These are phyloP conservation scores for Sebastes trivittatus DNA, from an alignment of 2,797 vertebrate genomes.

Conservation along the genomic window DNA sequence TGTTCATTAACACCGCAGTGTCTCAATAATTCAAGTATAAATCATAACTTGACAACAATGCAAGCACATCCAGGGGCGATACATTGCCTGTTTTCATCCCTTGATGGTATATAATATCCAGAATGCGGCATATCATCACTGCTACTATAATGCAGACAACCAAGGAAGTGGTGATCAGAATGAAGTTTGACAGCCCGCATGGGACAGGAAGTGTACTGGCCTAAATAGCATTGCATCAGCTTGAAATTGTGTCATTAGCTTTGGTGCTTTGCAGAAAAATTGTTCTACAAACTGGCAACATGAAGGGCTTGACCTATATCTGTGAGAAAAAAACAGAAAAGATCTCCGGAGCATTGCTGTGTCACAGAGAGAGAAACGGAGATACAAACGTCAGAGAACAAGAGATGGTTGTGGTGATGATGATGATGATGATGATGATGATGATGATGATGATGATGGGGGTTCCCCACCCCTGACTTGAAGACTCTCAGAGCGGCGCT, in stretches of 20 bases:
- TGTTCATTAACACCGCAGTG: background rate
- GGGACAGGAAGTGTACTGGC: constrained; percentile 10
- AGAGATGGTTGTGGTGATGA: background rate
- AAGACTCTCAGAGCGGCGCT: background rate
- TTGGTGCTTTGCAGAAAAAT: constrained; percentile 5
- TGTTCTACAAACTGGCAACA: background rate
- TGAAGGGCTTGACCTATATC: constrained; percentile 15
- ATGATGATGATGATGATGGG: constrained; percentile 10
- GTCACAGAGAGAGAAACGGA: background rate
- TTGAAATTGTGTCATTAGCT: constrained; percentile 46
- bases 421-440: too few species aligned
- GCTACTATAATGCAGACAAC: background rate
- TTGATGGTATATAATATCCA: background rate
- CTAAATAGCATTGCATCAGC: constrained; percentile 22
- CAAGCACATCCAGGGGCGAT: background rate
- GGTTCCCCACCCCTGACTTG: background rate
- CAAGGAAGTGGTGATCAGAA: constrained; percentile 16
- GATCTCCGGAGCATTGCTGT: too few species aligned
- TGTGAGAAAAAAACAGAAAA: background rate
- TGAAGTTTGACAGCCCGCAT: constrained; percentile 15
- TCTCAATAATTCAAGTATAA: background rate
- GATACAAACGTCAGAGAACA: background rate
- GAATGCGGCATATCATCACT: background rate
- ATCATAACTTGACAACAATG: background rate
- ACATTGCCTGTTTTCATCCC: background rate